A percentile compares a stretch with the other conserved stretches of the same genome.
phyloP scores from a whole-genome alignment of 1,140 invertebrate species.

The Drosophila orosa region DNA sequence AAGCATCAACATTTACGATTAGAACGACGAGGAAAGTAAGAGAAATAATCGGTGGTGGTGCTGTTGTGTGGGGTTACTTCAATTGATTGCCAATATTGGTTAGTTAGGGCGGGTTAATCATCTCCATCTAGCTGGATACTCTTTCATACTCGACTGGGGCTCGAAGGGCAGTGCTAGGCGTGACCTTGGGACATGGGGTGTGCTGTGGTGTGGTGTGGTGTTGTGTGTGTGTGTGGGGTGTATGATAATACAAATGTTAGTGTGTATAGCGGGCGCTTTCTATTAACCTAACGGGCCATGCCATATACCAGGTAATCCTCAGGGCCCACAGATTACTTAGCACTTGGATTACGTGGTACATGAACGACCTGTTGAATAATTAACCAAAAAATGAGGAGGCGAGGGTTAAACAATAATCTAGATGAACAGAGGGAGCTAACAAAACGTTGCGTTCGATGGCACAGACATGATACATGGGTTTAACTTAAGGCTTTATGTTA shows the following conservation, averaged over 20 bases:
- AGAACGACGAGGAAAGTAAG: constrained; percentile 31
- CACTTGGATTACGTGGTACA: neutral
- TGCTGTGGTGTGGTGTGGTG: constrained; percentile 1
- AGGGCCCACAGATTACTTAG: neutral
- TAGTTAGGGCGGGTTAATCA: constrained; percentile 47
- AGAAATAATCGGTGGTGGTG: constrained; percentile 27
- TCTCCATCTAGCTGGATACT: constrained; percentile 69
- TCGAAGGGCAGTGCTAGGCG: constrained; percentile 42
- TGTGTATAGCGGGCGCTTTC: constrained; percentile 63
- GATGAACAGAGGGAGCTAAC: constrained; percentile 19
- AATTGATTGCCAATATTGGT: constrained; percentile 55
- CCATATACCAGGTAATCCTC: neutral
- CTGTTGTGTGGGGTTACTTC: constrained; percentile 37
- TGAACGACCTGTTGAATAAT: constrained; percentile 11
- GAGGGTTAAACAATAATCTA: constrained; percentile 32
- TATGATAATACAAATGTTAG: constrained; percentile 47
- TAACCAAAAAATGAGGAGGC: constrained; percentile 57
- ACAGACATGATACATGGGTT: constrained; percentile 33
- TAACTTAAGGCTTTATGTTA: constrained; percentile 40
- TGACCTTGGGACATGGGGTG: constrained; percentile 31
- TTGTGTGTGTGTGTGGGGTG: constrained; percentile 13
- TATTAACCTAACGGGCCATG: constrained; percentile 36
- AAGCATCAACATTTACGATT: constrained; percentile 51
- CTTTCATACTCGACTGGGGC: constrained; percentile 39
- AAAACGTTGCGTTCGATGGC: constrained; percentile 38